Evolutionary conservation across 2,797 vertebrate species (phyloP).

Genomic region (Heliangelus exortis): DNA sequence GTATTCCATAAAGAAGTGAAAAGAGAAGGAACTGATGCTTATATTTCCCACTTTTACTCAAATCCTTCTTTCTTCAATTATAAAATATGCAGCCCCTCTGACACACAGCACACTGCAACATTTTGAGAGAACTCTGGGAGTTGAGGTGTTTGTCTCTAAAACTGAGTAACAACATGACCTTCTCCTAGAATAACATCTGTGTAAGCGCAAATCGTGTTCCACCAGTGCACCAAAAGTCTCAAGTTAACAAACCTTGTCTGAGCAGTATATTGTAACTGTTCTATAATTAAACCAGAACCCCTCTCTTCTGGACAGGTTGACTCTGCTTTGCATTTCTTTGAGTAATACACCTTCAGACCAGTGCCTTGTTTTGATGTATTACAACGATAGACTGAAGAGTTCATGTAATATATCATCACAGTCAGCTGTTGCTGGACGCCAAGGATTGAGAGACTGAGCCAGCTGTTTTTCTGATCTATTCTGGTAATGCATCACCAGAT

Average conservation of each 20-base stretch:
- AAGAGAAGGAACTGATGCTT: neutral
- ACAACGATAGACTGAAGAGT: conserved; percentile 44
- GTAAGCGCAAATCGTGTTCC: conserved; percentile 25
- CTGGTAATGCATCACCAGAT: conserved; percentile 44
- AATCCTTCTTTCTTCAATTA: neutral
- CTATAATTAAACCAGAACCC: conserved; percentile 62
- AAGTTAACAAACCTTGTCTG: conserved; percentile 31
- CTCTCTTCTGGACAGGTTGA: conserved; percentile 53
- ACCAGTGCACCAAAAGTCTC: conserved; percentile 22
- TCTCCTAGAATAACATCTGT: neutral
- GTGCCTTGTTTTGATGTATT: conserved; percentile 77
- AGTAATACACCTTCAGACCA: conserved; percentile 78
- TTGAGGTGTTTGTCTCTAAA: neutral
- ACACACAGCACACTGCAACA: neutral
- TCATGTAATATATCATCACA: conserved; percentile 70
- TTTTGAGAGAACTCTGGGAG: neutral
- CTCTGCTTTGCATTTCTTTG: conserved; percentile 70
- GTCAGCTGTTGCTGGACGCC: conserved; percentile 68
- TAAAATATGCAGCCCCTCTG: neutral
- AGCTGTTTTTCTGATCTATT: conserved; percentile 64
- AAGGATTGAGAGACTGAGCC: conserved; percentile 72
- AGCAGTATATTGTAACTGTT: conserved; percentile 38
- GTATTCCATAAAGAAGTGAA: neutral
- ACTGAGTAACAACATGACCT: neutral
- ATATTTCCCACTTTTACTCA: neutral